A percentile compares a stretch with the other conserved stretches of the same genome.
These are phyloP conservation scores for Muscina levida DNA, from an alignment of 2,888 invertebrate species.

Conservation along the genomic window DNA sequence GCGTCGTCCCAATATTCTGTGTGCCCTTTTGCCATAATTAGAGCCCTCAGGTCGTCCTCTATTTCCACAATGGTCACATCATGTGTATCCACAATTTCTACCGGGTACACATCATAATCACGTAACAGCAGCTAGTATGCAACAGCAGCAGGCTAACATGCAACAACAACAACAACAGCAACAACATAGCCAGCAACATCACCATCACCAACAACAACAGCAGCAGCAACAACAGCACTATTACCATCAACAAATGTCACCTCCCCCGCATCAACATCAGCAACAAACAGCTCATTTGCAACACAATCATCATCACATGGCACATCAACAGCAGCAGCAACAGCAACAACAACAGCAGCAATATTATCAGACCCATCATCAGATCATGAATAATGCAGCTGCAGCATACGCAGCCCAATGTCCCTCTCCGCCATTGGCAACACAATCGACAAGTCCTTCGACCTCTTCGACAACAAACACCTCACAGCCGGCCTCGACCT, in stretches of 20 bases:
- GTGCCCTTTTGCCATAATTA: conserved; percentile 63
- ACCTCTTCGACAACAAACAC: conserved; percentile 78
- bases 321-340: conserved; percentile 71
- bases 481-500: conserved; percentile 78
- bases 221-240: conserved; percentile 79
- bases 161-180: conserved; percentile 74
- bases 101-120: conserved; percentile 91
- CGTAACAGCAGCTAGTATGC: conserved; percentile 65
- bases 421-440: conserved; percentile 75
- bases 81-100: conserved; percentile 96
- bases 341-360: conserved; percentile 69
- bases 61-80: conserved; percentile 97
- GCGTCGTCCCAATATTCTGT: conserved; percentile 29
- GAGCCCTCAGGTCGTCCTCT: conserved; percentile 85
- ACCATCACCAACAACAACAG: conserved; percentile 60
- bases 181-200: conserved; percentile 77
- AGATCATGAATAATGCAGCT: conserved; percentile 69
- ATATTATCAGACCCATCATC: conserved; percentile 70
- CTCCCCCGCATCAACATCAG: conserved; percentile 79
- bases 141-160: conserved; percentile 78
- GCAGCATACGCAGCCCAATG: conserved; percentile 70
- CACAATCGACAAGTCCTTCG: conserved; percentile 76
- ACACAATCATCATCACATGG: conserved; percentile 69
- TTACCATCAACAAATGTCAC: conserved; percentile 80
- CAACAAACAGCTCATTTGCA: conserved; percentile 72